Evolutionary conservation across 1,140 invertebrate genomes (phyloP), one percentile per base, ranked within the genome.

Genomic region (Pachypsylla venusta): DNA sequence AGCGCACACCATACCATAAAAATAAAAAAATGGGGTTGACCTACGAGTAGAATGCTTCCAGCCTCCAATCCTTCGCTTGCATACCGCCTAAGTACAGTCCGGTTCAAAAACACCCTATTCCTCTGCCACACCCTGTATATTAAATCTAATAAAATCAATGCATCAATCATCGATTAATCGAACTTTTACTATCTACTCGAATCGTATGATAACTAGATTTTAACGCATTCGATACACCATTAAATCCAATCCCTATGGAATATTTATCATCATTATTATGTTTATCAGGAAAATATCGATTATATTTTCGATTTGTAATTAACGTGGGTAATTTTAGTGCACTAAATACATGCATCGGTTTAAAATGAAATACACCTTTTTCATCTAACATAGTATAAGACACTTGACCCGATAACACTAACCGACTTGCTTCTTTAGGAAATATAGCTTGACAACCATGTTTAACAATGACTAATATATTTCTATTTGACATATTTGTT

Each of bases 381-480:
- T 88, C 84, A 66, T 87, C 85, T 0, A 89, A 73, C 2, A 88
- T 77, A 2, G 82, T 81, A 63, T 87, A 89, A 2, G 83, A 77
- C 1, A 86, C 79, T 70, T 85, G 75, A 14, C 86, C 86, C 1
- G 81, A 84, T 3, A 87, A 70, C 7, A 89, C 83, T 19, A 79
- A 79, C 22, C 81, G 75, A 39, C 83, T 79, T 0, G 82, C 81
- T 68, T 87, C 83, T 39, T 81, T 75, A 0, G 86, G 86, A 19
- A 89, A 79, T 1, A 89, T 82, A 0, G 82, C 81, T 67, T 88
- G 84, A n/a, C 84, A 65, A 16, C 82, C 81, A 65, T 82, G 80
- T 59, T 87, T 85, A 59, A 85, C 76, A 40, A 88, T 85, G 66
- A 89, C 76, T 28, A 85, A 75, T 1, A 82, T 80, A 20, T 60